Conservation (phyloP, 2,888 invertebrate species). For the Pterostichus madidus region DNA sequence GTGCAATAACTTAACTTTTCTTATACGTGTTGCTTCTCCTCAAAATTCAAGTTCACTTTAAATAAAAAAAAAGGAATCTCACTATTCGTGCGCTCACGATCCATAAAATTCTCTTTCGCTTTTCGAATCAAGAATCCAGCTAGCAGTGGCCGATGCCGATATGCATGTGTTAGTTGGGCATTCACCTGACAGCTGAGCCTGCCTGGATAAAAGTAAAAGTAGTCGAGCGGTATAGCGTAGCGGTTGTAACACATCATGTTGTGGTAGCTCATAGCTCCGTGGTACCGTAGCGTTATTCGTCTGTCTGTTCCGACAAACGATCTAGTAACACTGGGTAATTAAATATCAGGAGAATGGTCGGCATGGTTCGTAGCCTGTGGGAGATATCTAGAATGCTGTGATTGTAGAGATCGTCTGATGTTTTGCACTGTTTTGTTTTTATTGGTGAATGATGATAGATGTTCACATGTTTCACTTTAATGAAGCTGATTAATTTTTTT, state of each 20-base stretch:
- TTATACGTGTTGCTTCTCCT: too few species aligned
- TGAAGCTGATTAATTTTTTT: background rate
- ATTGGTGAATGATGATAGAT: background rate
- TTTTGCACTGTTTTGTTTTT: background rate
- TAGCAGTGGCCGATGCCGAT: background rate
- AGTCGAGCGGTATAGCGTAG: conserved; percentile 27
- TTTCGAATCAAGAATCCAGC: too few species aligned
- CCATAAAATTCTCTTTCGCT: too few species aligned
- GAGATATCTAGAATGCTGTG: conserved; percentile 1
- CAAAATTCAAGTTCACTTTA: too few species aligned
- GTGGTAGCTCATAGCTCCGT: conserved; percentile 9
- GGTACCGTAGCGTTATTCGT: background rate
- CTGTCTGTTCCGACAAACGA: conserved; percentile 2
- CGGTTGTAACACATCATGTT: conserved; percentile 33
- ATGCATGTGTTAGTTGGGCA: conserved; percentile 21
- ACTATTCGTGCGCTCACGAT: too few species aligned
- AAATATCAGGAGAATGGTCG: conserved; percentile 26
- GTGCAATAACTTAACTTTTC: too few species aligned
- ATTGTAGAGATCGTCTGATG: background rate
- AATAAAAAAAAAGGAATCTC: too few species aligned
- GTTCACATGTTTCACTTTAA: background rate
- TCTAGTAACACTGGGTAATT: conserved; percentile 13
- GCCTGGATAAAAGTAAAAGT: conserved; percentile 41
- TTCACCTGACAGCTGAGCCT: conserved; percentile 30
- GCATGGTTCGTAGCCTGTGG: background rate